These are phyloP conservation scores for Pseudoips prasinana DNA, from an alignment of 2,888 invertebrate genomes.

Conservation along the genomic window DNA sequence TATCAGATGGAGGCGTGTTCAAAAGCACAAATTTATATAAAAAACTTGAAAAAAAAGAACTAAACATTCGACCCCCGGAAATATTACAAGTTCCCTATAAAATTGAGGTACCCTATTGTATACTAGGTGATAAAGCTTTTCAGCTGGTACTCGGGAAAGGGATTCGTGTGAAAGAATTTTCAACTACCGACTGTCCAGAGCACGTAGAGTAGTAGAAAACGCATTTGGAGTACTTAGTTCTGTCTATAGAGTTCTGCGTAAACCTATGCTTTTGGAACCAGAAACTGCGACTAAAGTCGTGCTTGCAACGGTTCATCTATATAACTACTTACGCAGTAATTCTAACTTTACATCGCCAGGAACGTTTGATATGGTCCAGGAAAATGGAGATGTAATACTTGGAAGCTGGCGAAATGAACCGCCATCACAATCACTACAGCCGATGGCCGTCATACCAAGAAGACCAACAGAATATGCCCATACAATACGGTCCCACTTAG, in stretches of 20 bases:
- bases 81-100: no score
- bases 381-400: conserved; percentile 24
- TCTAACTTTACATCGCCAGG: conserved; percentile 17
- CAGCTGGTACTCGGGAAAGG: no score
- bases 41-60: conserved; percentile 16
- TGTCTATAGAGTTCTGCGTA: no score
- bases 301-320: conserved; percentile 23
- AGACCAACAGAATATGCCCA: conserved; percentile 25
- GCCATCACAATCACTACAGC: conserved; percentile 23
- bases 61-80: conserved; percentile 4
- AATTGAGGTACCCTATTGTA: no score
- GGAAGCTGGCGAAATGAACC: conserved; percentile 34
- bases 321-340: conserved; percentile 25
- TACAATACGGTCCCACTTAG: conserved; percentile 25
- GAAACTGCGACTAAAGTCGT: no score
- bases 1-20: no score
- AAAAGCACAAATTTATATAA: no score
- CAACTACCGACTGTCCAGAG: conserved; percentile 14
- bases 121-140: no score
- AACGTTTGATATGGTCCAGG: conserved; percentile 24
- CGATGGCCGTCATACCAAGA: conserved; percentile 26
- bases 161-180: no score
- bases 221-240: no score
- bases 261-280: no score
- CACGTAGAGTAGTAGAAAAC: no score